Conservation (phyloP, 2,113 vertebrate species). For the Pungitius pungitius region DNA sequence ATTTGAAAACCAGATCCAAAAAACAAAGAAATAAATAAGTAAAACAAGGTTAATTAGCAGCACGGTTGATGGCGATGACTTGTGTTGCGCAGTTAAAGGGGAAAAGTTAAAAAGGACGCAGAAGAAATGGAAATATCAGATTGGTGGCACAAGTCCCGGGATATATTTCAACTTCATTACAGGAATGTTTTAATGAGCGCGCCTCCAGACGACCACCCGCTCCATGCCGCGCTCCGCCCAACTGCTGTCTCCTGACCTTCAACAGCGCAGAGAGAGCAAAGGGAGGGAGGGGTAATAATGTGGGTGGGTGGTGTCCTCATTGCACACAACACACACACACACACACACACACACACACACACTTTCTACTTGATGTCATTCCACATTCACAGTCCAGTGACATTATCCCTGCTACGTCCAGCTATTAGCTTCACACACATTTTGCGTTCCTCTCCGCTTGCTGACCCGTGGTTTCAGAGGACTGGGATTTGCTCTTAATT, state of each 20-base stretch:
- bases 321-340: conserved; percentile 18
- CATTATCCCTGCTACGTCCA: conserved; percentile 36
- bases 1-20: neutral
- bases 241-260: conserved; percentile 25
- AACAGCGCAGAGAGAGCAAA: conserved; percentile 24
- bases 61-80: neutral
- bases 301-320: conserved; percentile 42
- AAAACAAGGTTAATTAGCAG: neutral
- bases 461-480: conserved; percentile 53
- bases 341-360: conserved; percentile 19
- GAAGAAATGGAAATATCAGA: conserved; percentile 10
- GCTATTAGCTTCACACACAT: conserved; percentile 42
- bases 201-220: conserved; percentile 31
- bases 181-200: conserved; percentile 20
- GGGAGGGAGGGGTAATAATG: conserved; percentile 29
- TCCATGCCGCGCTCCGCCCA: conserved; percentile 13
- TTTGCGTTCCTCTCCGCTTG: conserved; percentile 31
- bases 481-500: conserved; percentile 54
- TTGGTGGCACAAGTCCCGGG: conserved; percentile 20
- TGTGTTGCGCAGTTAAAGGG: neutral
- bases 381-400: conserved; percentile 42
- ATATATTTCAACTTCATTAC: conserved; percentile 20
- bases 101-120: neutral
- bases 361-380: conserved; percentile 48
- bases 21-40: neutral